These are phyloP conservation scores for Gavia stellata DNA, from an alignment of 2,113 vertebrate genomes.

Conservation along the genomic window DNA sequence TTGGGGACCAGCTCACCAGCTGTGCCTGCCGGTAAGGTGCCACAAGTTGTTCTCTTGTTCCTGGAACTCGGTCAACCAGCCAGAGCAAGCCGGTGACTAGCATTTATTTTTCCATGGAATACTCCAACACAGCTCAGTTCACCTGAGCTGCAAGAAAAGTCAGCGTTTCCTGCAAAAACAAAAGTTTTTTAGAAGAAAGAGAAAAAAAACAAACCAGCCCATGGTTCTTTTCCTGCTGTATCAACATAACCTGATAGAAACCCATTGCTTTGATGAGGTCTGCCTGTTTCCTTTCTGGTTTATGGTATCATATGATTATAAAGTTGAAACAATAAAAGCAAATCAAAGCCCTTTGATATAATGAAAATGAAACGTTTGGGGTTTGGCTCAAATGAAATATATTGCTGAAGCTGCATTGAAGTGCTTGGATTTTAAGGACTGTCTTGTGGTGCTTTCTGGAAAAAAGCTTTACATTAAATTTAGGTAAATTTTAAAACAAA, in stretches of 20 bases:
- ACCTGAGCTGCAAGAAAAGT: not conserved
- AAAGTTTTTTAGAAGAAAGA: not conserved
- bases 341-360: slow-evolving; percentile 41
- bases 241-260: not conserved
- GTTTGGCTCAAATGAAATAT: not conserved
- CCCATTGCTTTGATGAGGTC: slow-evolving; percentile 13
- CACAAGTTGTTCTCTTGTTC: not conserved
- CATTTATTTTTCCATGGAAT: not conserved
- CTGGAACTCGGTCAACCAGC: not conserved
- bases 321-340: slow-evolving; percentile 39
- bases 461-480: not conserved
- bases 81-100: not conserved
- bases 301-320: not conserved
- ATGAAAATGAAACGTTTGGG: not conserved
- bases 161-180: not conserved
- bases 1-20: not conserved
- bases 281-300: not conserved
- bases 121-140: not conserved
- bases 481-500: slow-evolving; percentile 8
- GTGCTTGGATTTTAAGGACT: not conserved
- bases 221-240: not conserved
- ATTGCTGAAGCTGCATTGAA: not conserved
- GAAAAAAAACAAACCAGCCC: rapidly evolving
- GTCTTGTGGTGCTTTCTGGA: not conserved
- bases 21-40: not conserved